These are phyloP conservation scores for Nicator chloris DNA, from an alignment of 2,113 vertebrate species.

Conservation along the genomic window DNA sequence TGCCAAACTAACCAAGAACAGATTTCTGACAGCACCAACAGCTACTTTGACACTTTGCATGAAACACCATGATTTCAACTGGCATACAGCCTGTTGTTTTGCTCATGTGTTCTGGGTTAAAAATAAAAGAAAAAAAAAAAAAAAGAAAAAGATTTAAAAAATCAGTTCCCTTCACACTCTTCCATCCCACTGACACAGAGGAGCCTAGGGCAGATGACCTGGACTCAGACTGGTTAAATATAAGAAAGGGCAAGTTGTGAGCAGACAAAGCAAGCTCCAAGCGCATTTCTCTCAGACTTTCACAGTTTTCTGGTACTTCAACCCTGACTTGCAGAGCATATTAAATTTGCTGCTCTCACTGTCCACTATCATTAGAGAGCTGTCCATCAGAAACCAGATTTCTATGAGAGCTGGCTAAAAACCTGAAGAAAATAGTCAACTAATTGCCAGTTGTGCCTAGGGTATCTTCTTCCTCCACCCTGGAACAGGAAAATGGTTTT, in stretches of 20 bases:
- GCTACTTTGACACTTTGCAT: background rate
- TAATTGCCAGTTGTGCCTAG: background rate
- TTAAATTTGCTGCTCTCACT: conserved; percentile 5
- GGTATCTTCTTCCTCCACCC: background rate
- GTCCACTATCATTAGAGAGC: background rate
- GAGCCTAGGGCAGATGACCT: background rate
- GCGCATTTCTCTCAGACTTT: conserved; percentile 10
- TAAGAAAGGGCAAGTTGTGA: background rate
- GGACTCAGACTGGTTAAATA: background rate
- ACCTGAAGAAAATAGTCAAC: background rate
- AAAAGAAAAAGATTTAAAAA: background rate
- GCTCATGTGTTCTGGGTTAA: background rate
- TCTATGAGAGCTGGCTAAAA: background rate
- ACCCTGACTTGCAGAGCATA: background rate
- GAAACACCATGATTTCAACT: background rate
- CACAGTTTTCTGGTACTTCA: background rate
- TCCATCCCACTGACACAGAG: background rate
- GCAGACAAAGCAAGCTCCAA: conserved; percentile 7
- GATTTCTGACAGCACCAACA: background rate
- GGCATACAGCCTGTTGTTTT: background rate
- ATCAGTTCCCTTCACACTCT: background rate
- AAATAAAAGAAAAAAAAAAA: background rate
- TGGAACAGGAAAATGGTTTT: background rate
- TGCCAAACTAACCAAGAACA: background rate
- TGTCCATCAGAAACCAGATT: background rate